These are phyloP conservation scores for Dendrolimus pini DNA, from an alignment of 2,888 invertebrate species.

Conservation along the genomic window DNA sequence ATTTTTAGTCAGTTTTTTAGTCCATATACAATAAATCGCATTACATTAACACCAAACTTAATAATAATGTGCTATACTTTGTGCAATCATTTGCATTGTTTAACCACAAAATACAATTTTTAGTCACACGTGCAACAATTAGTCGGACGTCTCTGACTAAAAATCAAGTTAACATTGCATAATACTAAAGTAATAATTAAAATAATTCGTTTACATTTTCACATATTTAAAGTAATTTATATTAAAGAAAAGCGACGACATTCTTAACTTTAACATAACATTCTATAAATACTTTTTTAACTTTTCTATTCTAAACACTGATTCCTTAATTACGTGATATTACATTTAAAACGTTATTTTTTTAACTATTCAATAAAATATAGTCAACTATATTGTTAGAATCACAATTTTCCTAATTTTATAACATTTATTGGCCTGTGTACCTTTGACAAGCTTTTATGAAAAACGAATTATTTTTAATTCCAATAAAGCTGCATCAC, in stretches of 20 bases:
- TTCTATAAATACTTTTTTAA: constrained; percentile 51
- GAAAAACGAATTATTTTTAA: background rate
- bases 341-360: constrained; percentile 60
- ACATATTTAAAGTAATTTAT: constrained; percentile 13
- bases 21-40: background rate
- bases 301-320: constrained; percentile 64
- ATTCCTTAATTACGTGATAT: constrained; percentile 60
- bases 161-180: background rate
- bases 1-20: background rate
- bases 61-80: constrained; percentile 15
- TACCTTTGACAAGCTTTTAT: constrained; percentile 7
- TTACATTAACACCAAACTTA: too few relatives aligned
- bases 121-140: background rate
- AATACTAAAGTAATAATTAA: constrained; percentile 11
- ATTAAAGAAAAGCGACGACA: background rate
- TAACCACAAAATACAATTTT: background rate
- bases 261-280: constrained; percentile 30
- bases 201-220: constrained; percentile 11
- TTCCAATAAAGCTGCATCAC: background rate
- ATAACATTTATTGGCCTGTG: constrained; percentile 49
- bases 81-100: constrained; percentile 8
- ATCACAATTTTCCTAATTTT: constrained; percentile 72
- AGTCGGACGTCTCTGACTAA: constrained; percentile 2
- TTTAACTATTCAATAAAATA: constrained; percentile 62
- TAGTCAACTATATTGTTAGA: constrained; percentile 69